Evolutionary conservation across 2,797 vertebrate genomes (phyloP), one percentile per base, ranked within the genome.

Genomic region (Meda fulgida): DNA sequence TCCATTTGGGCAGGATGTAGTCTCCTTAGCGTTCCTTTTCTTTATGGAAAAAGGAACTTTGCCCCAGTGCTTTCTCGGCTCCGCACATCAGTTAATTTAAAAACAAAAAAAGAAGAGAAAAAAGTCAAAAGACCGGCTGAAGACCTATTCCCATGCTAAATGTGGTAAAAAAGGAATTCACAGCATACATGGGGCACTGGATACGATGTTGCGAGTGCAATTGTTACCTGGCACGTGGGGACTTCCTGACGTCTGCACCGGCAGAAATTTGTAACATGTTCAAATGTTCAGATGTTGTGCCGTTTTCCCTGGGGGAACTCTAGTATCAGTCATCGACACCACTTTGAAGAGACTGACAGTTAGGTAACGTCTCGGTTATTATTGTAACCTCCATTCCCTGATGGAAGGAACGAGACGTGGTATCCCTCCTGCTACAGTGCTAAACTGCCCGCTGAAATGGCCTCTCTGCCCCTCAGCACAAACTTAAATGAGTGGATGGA

Each of bases 201-300:
- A 26, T 26, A 60, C 1, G 0, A 60, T 60, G n/a, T 60, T 60
- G n/a, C 11, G 11, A 60, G 23, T 60, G n/a, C 5, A 1, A 4
- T 60, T 26, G n/a, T 26, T 60, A 14, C 2, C 11, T 2, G 11
- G n/a, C n/a, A 13, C 1, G 5, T 0, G 5, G 10, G n/a, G n/a
- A 11, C 10, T 60, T 60, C n/a, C 11, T 2, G 2, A 29, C 5
- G 26, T 60, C 11, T 26, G n/a, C 11, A 14, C n/a, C 11, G 1
- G 11, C 58, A 63, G 26, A 26, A 60, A n/a, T 11, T 26, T 1
- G 1, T 60, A 60, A 26, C 58, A 60, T 2, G 11, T n/a, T n/a
- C n/a, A n/a, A n/a, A n/a, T n/a, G n/a, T 26, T 60, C 23, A 60
- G n/a, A 11, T 60, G 11, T 6, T 63, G 58, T 29, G n/a, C 3